phyloP scores from a whole-genome alignment of 2,113 vertebrate species.

The Limnothrissa miodon region DNA sequence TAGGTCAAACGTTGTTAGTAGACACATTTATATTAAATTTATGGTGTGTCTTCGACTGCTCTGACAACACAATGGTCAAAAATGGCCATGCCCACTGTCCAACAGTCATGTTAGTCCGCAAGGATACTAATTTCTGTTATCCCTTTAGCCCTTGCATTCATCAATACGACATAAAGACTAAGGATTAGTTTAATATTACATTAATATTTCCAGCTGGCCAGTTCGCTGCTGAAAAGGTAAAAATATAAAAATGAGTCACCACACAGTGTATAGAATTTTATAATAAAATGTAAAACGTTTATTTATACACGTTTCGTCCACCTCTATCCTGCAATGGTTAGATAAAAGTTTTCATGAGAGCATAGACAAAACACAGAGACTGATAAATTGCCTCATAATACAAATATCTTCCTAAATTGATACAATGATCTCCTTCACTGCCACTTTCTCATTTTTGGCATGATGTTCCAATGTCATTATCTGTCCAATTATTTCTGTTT shows the following conservation, averaged over 20 bases:
- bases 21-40: too few species aligned
- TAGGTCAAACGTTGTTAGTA: too few species aligned
- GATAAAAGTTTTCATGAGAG: not conserved
- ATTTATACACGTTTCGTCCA: slow-evolving; percentile 57
- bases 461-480: not conserved
- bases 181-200: too few species aligned
- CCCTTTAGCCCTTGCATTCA: too few species aligned
- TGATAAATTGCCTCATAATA: not conserved
- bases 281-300: slow-evolving; percentile 58
- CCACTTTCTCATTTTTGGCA: not conserved
- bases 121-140: too few species aligned
- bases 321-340: slow-evolving; percentile 51
- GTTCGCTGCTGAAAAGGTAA: not conserved
- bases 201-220: not conserved
- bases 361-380: not conserved
- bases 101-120: too few species aligned
- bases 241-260: not conserved
- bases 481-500: not conserved
- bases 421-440: not conserved
- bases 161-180: too few species aligned
- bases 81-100: too few species aligned
- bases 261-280: slow-evolving; percentile 28
- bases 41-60: too few species aligned
- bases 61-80: too few species aligned
- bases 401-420: not conserved